Conservation (phyloP, 2,797 vertebrate species). For the Notamacropus eugenii region DNA sequence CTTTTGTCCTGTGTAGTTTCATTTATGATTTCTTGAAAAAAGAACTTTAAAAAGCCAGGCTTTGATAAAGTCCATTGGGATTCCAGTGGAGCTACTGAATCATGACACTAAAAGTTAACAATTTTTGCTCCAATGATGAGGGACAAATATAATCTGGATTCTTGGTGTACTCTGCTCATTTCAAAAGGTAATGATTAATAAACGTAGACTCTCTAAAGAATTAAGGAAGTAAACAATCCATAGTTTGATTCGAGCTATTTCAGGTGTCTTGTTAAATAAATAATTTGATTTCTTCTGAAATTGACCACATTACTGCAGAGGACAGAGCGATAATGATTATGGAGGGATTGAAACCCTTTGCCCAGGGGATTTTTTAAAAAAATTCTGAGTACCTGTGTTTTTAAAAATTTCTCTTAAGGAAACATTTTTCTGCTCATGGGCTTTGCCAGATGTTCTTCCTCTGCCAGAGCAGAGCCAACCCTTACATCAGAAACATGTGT, state of each 20-base stretch:
- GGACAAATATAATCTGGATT: neutral
- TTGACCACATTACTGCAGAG: neutral
- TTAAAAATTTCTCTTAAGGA: slow-evolving; percentile 50
- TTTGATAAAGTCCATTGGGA: no score
- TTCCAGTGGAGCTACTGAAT: no score
- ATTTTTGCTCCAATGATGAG: neutral
- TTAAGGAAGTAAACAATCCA: neutral
- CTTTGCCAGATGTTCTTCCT: slow-evolving; percentile 64
- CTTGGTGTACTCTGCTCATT: neutral
- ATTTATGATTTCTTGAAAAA: no score
- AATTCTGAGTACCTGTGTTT: slow-evolving; percentile 14
- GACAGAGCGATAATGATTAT: slow-evolving; percentile 30
- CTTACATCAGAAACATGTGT: slow-evolving; percentile 78
- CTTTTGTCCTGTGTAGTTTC: no score
- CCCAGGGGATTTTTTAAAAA: neutral
- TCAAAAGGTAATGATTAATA: neutral
- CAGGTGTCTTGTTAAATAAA: neutral
- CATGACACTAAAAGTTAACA: neutral
- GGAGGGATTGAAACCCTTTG: slow-evolving; percentile 43
- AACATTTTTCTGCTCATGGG: slow-evolving; percentile 61
- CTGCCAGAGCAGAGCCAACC: slow-evolving; percentile 59
- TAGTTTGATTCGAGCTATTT: neutral
- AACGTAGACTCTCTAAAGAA: neutral
- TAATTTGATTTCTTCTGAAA: neutral
- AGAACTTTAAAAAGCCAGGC: no score